Evolutionary conservation across 2,888 invertebrate species (phyloP).

Genomic region (Nephrocerus scutellatus): DNA sequence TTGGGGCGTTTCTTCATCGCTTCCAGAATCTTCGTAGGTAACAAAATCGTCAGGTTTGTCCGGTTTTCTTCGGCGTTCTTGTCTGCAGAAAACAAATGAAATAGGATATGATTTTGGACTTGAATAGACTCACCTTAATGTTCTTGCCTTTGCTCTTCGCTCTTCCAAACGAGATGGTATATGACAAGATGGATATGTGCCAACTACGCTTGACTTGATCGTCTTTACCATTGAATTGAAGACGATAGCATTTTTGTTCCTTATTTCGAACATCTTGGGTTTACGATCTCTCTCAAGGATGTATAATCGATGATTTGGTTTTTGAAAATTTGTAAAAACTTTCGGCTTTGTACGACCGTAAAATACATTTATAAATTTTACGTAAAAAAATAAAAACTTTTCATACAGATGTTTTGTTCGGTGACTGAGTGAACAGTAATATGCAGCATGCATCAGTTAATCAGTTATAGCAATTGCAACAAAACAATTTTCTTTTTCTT

Average conservation of each 20-base stretch:
- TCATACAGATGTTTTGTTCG: too few relatives aligned
- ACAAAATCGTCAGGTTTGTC: slow-evolving; percentile 88
- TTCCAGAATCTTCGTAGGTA: slow-evolving; percentile 80
- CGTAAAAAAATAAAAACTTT: too few relatives aligned
- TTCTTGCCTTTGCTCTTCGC: slow-evolving; percentile 56
- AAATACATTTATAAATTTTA: too few relatives aligned
- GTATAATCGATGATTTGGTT: too few relatives aligned
- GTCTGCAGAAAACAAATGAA: slow-evolving; percentile 16
- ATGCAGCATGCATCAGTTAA: too few relatives aligned
- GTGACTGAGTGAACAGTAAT: too few relatives aligned
- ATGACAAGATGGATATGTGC: slow-evolving; percentile 72
- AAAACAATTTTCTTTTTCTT: too few relatives aligned
- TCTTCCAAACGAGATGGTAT: slow-evolving; percentile 65
- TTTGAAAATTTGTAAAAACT: too few relatives aligned
- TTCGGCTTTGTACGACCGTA: too few relatives aligned
- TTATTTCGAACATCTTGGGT: slow-evolving; percentile 31
- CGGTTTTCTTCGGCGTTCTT: slow-evolving; percentile 70
- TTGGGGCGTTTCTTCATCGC: slow-evolving; percentile 71
- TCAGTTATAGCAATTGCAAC: too few relatives aligned
- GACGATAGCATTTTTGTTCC: slow-evolving; percentile 29
- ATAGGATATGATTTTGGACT: not conserved
- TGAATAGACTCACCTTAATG: slow-evolving; percentile 28
- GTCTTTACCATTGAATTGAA: slow-evolving; percentile 46
- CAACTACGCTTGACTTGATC: slow-evolving; percentile 54
- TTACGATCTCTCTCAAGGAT: too few relatives aligned